Conservation (phyloP, 2,113 vertebrate genomes). For the Eira barbara region DNA sequence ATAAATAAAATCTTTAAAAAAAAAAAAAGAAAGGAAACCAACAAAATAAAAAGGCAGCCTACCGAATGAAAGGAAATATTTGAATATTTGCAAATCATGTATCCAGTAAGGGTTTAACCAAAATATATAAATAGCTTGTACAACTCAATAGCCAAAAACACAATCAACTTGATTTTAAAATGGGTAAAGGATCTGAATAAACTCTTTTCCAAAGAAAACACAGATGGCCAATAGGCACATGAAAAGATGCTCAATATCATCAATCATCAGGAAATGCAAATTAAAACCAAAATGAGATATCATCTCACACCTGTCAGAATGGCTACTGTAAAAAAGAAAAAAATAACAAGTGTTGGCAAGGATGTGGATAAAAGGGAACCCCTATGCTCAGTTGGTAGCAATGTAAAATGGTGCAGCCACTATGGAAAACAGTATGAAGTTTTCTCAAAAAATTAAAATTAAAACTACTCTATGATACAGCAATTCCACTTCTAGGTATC, state of each 20-base stretch:
- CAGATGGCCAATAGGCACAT: not conserved
- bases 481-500: not conserved
- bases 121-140: not conserved
- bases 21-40: not conserved
- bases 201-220: not conserved
- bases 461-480: not conserved
- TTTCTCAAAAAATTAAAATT: not conserved
- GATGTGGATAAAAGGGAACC: not conserved
- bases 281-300: not conserved
- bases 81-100: not conserved
- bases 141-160: not conserved
- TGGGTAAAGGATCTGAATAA: not conserved
- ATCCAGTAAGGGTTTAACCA: not conserved
- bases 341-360: not conserved
- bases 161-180: not conserved
- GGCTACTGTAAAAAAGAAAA: not conserved
- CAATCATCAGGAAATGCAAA: not conserved
- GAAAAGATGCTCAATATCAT: not conserved
- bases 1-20: no score
- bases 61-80: not conserved
- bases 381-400: not conserved
- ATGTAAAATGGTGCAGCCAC: not conserved
- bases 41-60: not conserved
- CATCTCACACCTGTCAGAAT: not conserved
- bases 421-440: not conserved